A percentile compares a stretch with the other conserved stretches of the same genome.
These are phyloP conservation scores for Neoitamus cyanurus DNA, from an alignment of 2,888 invertebrate genomes.

Conservation along the genomic window DNA sequence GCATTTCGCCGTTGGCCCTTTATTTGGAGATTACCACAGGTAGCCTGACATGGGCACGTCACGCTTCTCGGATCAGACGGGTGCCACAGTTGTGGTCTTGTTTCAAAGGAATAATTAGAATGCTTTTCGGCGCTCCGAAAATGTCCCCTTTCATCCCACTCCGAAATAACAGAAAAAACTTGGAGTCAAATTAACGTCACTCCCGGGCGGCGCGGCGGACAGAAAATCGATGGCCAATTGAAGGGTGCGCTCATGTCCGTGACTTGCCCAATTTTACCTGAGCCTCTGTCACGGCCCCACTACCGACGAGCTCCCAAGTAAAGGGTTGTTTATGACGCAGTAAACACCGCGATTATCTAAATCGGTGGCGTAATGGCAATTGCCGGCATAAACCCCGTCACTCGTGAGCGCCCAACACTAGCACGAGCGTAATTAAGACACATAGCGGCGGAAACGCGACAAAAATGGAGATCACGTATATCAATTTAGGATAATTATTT, in stretches of 20 bases:
- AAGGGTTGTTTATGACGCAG: constrained; percentile 13
- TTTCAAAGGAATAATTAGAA: neutral
- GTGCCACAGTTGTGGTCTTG: neutral
- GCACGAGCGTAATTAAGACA: constrained; percentile 25
- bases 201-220: neutral
- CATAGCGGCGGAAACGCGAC: constrained; percentile 36
- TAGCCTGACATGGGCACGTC: neutral
- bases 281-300: neutral
- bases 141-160: neutral
- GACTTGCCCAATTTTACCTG: neutral
- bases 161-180: neutral
- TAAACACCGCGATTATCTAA: constrained; percentile 37
- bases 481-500: constrained; percentile 41
- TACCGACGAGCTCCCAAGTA: neutral
- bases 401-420: neutral
- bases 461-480: constrained; percentile 45
- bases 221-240: neutral
- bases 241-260: neutral
- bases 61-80: neutral
- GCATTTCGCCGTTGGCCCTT: neutral
- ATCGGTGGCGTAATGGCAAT: constrained; percentile 21
- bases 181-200: neutral
- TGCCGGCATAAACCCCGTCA: neutral
- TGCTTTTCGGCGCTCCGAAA: neutral
- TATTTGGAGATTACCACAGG: constrained; percentile 3